Conservation (phyloP, 2,113 vertebrate genomes). For the Lepus europaeus region DNA sequence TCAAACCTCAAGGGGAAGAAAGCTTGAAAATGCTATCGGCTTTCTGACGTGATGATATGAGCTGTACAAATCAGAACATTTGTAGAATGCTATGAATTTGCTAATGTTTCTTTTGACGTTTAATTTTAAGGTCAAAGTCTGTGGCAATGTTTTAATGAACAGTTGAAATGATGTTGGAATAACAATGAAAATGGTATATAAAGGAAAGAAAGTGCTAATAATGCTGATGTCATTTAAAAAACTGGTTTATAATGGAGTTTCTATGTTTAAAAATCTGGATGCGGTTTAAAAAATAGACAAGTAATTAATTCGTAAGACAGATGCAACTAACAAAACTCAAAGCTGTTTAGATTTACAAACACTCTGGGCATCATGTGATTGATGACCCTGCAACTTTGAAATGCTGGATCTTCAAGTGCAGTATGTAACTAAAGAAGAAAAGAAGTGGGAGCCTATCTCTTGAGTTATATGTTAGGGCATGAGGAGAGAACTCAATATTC, state of each 20-base stretch:
- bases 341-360: background rate
- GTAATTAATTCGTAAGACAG: background rate
- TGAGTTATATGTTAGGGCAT: background rate
- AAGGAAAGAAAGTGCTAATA: conserved; percentile 61
- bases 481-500: background rate
- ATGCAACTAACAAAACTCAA: background rate
- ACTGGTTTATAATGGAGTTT: conserved; percentile 31
- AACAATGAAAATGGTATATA: conserved; percentile 58
- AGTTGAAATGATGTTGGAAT: conserved; percentile 61
- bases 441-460: background rate
- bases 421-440: background rate
- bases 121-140: conserved; percentile 75
- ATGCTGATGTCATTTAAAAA: conserved; percentile 57
- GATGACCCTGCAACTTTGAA: conserved; percentile 3
- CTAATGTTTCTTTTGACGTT: conserved; percentile 72
- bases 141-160: conserved; percentile 75
- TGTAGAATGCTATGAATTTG: conserved; percentile 68
- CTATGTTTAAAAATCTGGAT: conserved; percentile 32
- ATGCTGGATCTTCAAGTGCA: background rate
- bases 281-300: conserved; percentile 28
- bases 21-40: conserved; percentile 56
- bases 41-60: conserved; percentile 71
- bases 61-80: conserved; percentile 67
- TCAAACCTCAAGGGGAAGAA: conserved; percentile 50
- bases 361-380: background rate